Conservation (phyloP, 2,113 vertebrate species). For the Dasyprocta punctata region DNA sequence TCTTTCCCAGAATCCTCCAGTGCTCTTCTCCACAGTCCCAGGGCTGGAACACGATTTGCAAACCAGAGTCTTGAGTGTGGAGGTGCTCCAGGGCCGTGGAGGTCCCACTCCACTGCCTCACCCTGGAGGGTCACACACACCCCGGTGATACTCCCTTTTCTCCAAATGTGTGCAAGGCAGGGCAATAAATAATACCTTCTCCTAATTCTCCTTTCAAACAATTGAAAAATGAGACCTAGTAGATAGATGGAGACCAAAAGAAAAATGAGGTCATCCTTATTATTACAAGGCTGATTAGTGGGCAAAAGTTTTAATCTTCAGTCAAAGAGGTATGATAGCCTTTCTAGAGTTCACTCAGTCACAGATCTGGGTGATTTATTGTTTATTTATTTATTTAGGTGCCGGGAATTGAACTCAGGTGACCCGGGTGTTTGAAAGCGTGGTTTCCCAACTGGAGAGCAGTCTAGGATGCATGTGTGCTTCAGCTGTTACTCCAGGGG, state of each 20-base stretch:
- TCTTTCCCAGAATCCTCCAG: neutral
- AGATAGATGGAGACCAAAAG: neutral
- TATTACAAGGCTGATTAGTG: neutral
- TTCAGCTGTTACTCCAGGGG: neutral
- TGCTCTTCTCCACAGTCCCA: neutral
- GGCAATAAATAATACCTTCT: neutral
- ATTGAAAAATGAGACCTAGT: neutral
- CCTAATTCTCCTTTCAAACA: neutral
- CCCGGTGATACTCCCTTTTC: neutral
- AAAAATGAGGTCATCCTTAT: neutral
- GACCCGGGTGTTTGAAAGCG: no score
- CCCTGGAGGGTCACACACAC: neutral
- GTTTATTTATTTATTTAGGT: no score
- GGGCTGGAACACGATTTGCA: accelerated
- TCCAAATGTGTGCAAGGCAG: neutral
- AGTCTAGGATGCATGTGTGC: neutral
- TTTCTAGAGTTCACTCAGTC: neutral
- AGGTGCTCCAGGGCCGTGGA: neutral
- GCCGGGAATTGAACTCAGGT: no score
- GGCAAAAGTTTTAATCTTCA: neutral
- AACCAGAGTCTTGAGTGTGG: neutral
- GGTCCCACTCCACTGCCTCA: neutral
- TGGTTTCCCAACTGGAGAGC: neutral
- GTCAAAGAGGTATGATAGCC: neutral
- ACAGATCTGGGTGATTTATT: no score